Percentiles rank a stretch among this genome's conserved stretches.
Conservation (phyloP, 2,113 vertebrate genomes). For the Glaucidium brasilianum region DNA sequence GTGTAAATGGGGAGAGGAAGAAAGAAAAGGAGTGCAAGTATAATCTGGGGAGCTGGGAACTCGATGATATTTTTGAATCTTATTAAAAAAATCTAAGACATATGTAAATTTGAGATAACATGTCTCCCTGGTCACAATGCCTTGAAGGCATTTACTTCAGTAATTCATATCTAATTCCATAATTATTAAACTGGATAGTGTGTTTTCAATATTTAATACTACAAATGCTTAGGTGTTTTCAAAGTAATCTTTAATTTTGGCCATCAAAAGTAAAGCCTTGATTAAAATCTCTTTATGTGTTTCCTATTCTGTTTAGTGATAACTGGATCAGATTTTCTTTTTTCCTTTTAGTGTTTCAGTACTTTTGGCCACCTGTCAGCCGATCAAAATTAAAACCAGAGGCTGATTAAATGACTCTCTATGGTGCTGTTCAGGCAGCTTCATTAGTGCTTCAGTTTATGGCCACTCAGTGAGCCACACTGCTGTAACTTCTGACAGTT, state of each 20-base stretch:
- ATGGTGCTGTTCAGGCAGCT: constrained; percentile 61
- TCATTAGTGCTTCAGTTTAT: constrained; percentile 67
- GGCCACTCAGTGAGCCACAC: constrained; percentile 31
- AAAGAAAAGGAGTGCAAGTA: constrained; percentile 12
- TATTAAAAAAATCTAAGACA: background rate
- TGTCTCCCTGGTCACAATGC: background rate
- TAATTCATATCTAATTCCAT: constrained; percentile 54
- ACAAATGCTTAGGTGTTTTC: constrained; percentile 29
- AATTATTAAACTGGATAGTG: constrained; percentile 46
- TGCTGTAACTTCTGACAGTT: constrained; percentile 59
- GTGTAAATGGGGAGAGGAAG: background rate
- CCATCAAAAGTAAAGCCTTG: constrained; percentile 10
- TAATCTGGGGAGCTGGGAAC: background rate
- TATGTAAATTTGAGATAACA: constrained; percentile 62
- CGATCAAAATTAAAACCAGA: constrained; percentile 60
- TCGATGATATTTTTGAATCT: constrained; percentile 39
- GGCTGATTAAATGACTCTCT: constrained; percentile 68
- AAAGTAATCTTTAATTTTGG: constrained; percentile 37
- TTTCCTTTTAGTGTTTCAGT: background rate
- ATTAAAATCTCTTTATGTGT: constrained; percentile 52
- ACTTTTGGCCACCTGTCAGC: constrained; percentile 63
- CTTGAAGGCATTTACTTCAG: constrained; percentile 37
- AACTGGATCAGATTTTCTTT: background rate
- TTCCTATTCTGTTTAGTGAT: background rate
- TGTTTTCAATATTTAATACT: constrained; percentile 30